Percentiles rank a stretch among this genome's conserved stretches.
phyloP scores from a whole-genome alignment of 2,888 invertebrate species.

The Antheraea assamensis region DNA sequence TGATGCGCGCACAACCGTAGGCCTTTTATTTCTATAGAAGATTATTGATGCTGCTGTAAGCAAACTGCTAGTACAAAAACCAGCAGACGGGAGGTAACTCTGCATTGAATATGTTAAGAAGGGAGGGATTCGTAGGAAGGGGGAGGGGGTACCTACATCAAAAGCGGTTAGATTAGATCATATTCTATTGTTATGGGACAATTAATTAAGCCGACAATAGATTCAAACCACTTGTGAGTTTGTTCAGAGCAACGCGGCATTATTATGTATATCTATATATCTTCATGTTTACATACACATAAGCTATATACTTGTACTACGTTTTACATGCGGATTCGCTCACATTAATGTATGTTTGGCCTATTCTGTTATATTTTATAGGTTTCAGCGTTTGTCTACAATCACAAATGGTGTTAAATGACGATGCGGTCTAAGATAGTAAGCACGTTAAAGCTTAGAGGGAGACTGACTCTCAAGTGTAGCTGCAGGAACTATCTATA shows the following conservation, averaged over 20 bases:
- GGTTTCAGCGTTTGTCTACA: no score
- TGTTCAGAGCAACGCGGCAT: conserved; percentile 1
- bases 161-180: conserved; percentile 29
- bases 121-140: conserved; percentile 18
- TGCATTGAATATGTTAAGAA: conserved; percentile 7
- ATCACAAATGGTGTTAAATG: no score
- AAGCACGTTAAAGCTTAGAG: no score
- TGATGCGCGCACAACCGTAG: no score
- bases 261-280: neutral
- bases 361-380: no score
- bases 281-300: neutral
- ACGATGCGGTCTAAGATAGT: no score
- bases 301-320: neutral
- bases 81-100: neutral
- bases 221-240: conserved; percentile 15
- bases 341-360: no score
- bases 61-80: neutral
- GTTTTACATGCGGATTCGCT: no score
- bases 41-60: neutral
- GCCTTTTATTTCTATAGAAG: no score
- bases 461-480: no score
- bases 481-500: no score
- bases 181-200: conserved; percentile 40
- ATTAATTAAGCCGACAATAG: conserved; percentile 38
- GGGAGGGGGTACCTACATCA: conserved; percentile 22